Evolutionary conservation across 1,140 invertebrate genomes (phyloP), one percentile per base, ranked within the genome.

Genomic region (Prorops nasuta): DNA sequence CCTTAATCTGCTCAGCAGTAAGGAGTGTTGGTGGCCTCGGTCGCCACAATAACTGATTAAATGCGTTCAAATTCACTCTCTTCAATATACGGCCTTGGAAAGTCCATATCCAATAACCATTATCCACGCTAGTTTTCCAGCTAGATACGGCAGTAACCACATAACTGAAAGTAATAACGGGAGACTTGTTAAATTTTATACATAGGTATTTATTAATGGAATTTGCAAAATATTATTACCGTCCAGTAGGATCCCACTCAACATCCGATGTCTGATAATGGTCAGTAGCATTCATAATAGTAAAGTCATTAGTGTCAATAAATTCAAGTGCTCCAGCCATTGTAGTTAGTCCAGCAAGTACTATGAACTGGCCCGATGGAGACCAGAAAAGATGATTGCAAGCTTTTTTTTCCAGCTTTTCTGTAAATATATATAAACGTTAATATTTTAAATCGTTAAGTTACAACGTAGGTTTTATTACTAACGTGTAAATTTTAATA

Each of bases 191-290:
- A 18, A 18, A 39, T 8, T 7, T 39, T 18, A 7, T 6, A 39
- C 18, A 6, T 21, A 21, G 12, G 1, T 12, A 20, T 47, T 14
- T 1, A 20, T 19, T 1, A n/a, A 24, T 15, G 18, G 31, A 38
- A 15, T 40, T 18, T 22, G 3, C 8, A 14, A 15, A 22, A 45
- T 22, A 49, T 46, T 8, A 50, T n/a, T 61, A 76, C 65, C 97
- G 83, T 14, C 97, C 97, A 20, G 96, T 99, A 4, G 97, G 96
- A 79, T 99, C 98, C 98, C 98, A 99, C 74, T 98, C 96, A 2
- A 98, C 90, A 66, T 98, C 94, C 0, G 93, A 96, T 60, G 90
- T 89, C 82, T 92, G 84, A 75, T 94, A 98, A 79, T 98, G 96
- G 72, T 98, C 96, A 1, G 88, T 88, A 1, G 87, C 85, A 60